Conservation (phyloP, 2,797 vertebrate species). For the Aythya fuligula region DNA sequence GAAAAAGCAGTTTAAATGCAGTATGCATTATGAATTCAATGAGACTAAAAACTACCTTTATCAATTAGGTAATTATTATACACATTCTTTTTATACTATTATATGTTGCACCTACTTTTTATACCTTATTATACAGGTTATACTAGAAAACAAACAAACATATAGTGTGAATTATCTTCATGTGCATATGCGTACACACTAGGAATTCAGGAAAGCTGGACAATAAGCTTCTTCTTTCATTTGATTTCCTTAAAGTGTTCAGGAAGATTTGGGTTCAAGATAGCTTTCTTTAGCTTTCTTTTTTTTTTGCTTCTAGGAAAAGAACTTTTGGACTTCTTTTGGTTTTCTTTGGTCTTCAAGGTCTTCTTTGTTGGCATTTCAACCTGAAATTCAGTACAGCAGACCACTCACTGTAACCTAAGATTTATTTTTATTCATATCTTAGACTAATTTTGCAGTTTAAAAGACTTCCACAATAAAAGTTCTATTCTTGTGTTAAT, state of each 20-base stretch:
- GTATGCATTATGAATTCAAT: rapidly evolving
- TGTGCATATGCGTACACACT: background rate
- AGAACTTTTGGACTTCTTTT: background rate
- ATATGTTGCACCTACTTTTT: too few relatives aligned
- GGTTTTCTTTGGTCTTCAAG: background rate
- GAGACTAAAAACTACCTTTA: background rate
- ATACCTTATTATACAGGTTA: background rate
- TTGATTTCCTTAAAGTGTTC: background rate
- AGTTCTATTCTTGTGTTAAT: background rate
- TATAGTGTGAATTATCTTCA: background rate
- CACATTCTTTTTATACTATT: background rate
- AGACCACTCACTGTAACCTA: background rate
- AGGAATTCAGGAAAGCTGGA: background rate
- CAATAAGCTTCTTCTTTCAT: background rate
- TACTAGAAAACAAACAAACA: background rate
- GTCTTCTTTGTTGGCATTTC: background rate
- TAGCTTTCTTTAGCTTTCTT: background rate
- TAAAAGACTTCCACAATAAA: background rate
- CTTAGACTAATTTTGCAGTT: background rate
- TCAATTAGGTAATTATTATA: background rate
- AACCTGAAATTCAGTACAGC: background rate
- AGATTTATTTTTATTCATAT: background rate
- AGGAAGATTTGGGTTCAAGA: background rate
- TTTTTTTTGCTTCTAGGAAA: background rate
- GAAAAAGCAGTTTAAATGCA: background rate